Percentiles rank a stretch among this genome's conserved stretches.
These are phyloP conservation scores for Thymelicus lineola DNA, from an alignment of 2,888 invertebrate genomes.

Conservation along the genomic window DNA sequence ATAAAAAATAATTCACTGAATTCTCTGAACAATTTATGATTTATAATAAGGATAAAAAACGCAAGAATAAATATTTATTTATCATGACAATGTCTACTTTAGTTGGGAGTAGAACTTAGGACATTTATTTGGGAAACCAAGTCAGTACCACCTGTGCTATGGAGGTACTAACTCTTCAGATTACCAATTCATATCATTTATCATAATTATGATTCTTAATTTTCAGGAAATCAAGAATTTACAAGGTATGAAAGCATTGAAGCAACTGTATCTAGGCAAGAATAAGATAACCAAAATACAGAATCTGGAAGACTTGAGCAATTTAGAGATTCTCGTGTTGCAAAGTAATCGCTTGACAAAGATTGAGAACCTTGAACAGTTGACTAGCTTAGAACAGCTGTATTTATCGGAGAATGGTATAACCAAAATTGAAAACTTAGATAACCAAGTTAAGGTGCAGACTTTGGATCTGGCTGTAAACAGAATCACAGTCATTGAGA, in stretches of 20 bases:
- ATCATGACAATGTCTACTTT: no score
- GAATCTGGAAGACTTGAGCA: constrained; percentile 89
- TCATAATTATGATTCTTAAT: neutral
- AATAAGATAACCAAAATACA: constrained; percentile 97
- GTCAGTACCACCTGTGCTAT: no score
- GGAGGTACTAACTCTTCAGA: no score
- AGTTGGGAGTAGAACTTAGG: no score
- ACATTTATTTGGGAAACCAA: no score
- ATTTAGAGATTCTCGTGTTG: constrained; percentile 92
- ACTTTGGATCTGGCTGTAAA: constrained; percentile 97
- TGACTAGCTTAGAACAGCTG: constrained; percentile 92
- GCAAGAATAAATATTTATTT: no score
- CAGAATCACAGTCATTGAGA: constrained; percentile 91
- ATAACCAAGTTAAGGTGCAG: constrained; percentile 88
- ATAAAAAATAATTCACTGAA: no score
- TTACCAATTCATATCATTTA: no score
- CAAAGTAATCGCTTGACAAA: constrained; percentile 96
- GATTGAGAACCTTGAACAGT: constrained; percentile 92
- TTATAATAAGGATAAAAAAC: no score
- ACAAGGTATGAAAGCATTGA: constrained; percentile 89
- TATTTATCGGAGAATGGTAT: constrained; percentile 98
- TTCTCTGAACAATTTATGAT: no score
- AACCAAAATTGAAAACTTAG: constrained; percentile 90
- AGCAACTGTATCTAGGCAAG: constrained; percentile 95
- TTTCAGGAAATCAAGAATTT: constrained; percentile 94